Evolutionary conservation across 2,888 invertebrate species (phyloP).

Genomic region (Lapara coniferarum): DNA sequence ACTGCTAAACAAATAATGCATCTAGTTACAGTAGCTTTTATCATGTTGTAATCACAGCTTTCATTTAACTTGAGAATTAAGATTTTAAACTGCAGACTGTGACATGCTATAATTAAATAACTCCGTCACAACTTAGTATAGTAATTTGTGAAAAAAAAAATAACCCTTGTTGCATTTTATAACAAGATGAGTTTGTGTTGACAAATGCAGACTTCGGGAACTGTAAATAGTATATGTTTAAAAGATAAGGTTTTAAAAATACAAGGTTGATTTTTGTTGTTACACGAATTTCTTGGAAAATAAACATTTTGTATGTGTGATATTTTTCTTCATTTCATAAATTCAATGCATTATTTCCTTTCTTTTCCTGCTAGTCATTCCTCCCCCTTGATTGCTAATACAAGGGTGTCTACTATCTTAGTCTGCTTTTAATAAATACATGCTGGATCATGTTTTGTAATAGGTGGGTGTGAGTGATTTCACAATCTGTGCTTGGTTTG

Average conservation of each 20-base stretch:
- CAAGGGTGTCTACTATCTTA: conserved; percentile 7
- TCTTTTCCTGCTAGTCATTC: conserved; percentile 37
- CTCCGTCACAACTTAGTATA: conserved; percentile 82
- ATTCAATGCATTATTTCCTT: conserved; percentile 35
- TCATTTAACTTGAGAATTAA: conserved; percentile 74
- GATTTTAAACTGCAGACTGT: conserved; percentile 72
- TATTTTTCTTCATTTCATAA: conserved; percentile 61
- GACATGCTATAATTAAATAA: conserved; percentile 76
- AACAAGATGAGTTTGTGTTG: conserved; percentile 77
- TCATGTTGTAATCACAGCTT: conserved; percentile 80
- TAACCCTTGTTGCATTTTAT: conserved; percentile 82
- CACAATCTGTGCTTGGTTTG: conserved; percentile 4
- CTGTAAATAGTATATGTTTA: conserved; percentile 83
- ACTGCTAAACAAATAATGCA: conserved; percentile 65
- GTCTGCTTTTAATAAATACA: not conserved
- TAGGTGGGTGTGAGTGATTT: not conserved
- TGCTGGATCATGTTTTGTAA: not conserved
- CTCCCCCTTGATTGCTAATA: conserved; percentile 41
- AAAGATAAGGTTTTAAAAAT: conserved; percentile 80
- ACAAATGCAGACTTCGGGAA: conserved; percentile 78
- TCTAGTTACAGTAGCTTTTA: conserved; percentile 77
- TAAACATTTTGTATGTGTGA: conserved; percentile 84
- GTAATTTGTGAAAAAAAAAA: conserved; percentile 67
- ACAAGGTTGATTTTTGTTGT: conserved; percentile 84
- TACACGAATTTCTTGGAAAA: conserved; percentile 83